Evolutionary conservation across 2,888 invertebrate species (phyloP).

Genomic region (Pachliopta kotzebuea): DNA sequence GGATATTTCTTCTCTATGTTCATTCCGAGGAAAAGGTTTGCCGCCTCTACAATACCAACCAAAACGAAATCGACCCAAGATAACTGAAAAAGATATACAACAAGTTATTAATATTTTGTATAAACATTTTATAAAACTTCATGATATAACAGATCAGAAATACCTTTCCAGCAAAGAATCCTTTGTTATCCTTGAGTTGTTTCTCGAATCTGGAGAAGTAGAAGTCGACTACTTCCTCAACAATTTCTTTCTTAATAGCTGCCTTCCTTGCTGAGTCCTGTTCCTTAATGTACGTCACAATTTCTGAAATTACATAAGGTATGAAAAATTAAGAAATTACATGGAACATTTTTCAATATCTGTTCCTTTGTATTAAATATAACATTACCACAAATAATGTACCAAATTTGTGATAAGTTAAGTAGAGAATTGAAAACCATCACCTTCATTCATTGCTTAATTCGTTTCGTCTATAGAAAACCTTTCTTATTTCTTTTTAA

Average conservation of each 20-base stretch:
- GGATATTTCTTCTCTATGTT: constrained; percentile 59
- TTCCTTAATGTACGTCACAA: constrained; percentile 43
- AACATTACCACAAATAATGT: too few relatives aligned
- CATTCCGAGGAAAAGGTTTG: constrained; percentile 45
- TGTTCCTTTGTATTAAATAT: too few relatives aligned
- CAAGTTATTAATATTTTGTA: too few relatives aligned
- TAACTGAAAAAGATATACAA: constrained; percentile 43
- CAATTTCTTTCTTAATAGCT: constrained; percentile 45
- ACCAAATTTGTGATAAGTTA: too few relatives aligned
- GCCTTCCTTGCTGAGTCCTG: constrained; percentile 45
- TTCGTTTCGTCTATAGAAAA: too few relatives aligned
- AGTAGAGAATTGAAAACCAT: too few relatives aligned
- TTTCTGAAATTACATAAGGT: constrained; percentile 40
- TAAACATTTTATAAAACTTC: too few relatives aligned
- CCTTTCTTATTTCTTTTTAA: too few relatives aligned
- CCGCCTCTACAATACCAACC: constrained; percentile 56
- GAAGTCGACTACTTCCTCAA: constrained; percentile 50
- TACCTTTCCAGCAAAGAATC: constrained; percentile 61
- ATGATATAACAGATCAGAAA: not conserved
- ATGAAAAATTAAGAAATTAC: too few relatives aligned
- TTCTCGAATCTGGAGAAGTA: constrained; percentile 63
- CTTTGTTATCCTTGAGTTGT: constrained; percentile 53
- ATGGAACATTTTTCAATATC: too few relatives aligned
- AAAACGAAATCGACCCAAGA: constrained; percentile 67
- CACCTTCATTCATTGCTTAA: too few relatives aligned